Base-by-base conservation (phyloP, 1,140 invertebrate genomes). In the Hylaeus volcanicus region DNA sequence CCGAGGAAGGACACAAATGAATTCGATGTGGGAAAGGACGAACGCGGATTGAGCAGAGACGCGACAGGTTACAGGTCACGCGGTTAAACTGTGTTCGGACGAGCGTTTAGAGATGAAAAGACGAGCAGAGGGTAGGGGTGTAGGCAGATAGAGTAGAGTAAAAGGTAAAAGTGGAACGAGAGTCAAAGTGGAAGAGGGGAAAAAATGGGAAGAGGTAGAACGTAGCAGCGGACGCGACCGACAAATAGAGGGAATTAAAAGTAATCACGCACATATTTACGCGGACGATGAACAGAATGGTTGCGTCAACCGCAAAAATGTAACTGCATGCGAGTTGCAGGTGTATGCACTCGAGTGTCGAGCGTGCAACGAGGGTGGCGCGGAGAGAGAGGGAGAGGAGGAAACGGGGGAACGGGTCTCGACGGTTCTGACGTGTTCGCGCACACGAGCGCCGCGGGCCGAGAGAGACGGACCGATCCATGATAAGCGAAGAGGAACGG, bases 241-340 rank as follows among this genome's bases (percentile, higher is more conserved):
- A 64, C 84, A 89, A 91, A 90, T 90, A 87, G 86, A 72, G 87
- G 88, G 86, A 92, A 92, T 92, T 92, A 92, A 92, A 91, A 92
- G 90, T 92, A 92, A 92, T 91, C 90, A 90, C 89, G 88, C 72
- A 85, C 84, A 89, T 91, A 91, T 92, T 92, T 91, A 90, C 88
- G 80, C 56, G 64, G 70, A 72, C 86, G 85, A 87, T 88, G 87
- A 83, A 58, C 73, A 71, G 86, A 85, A 88, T 88, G 85, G 83
- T 86, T 83, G 74, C 82, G 85, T 70, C 74, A 83, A 89, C 91
- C 90, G 80, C 90, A 91, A 91, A 91, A 91, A 91, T 91, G 87
- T 90, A 89, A 89, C 87, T 89, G 83, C 85, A 86, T 80, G 84
- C 84, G 85, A 56, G 56, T 79, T 80, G 80, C 78, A 85, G 85